phyloP scores from a whole-genome alignment of 2,888 invertebrate species.

The Amphimallon solstitiale region DNA sequence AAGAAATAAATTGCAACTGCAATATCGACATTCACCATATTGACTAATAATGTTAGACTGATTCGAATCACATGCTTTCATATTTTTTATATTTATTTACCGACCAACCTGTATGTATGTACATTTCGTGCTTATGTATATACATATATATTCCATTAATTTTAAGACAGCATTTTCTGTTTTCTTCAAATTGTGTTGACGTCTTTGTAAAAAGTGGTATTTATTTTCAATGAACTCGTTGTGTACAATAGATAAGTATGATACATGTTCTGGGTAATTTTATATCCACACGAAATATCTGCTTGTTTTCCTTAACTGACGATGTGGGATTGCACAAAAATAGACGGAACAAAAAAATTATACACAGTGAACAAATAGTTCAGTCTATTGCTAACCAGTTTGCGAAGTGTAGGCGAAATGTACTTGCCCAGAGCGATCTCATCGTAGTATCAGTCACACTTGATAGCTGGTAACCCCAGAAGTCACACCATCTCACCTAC shows the following conservation, averaged over 20 bases:
- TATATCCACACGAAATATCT: slow-evolving; percentile 28
- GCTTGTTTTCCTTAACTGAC: slow-evolving; percentile 10
- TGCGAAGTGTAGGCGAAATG: slow-evolving; percentile 42
- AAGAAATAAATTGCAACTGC: too few species aligned
- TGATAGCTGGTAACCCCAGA: slow-evolving; percentile 45
- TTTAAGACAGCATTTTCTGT: background rate
- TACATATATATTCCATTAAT: too few species aligned
- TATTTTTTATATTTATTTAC: too few species aligned
- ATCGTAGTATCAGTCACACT: slow-evolving; percentile 46
- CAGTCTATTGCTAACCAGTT: slow-evolving; percentile 42
- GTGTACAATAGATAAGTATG: background rate
- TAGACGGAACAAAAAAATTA: background rate
- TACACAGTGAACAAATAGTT: slow-evolving; percentile 33
- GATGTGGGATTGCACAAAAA: slow-evolving; percentile 17
- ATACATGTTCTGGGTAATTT: slow-evolving; percentile 28
- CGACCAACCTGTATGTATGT: too few species aligned
- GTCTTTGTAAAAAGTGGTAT: too few species aligned
- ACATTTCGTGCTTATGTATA: too few species aligned
- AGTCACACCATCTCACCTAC: slow-evolving; percentile 42
- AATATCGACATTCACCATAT: too few species aligned
- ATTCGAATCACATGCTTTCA: too few species aligned
- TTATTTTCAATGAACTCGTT: too few species aligned
- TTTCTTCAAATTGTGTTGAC: too few species aligned
- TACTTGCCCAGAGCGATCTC: slow-evolving; percentile 44
- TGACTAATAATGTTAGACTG: too few species aligned